Conservation (phyloP, 2,113 vertebrate species). For the Numida meleagris region DNA sequence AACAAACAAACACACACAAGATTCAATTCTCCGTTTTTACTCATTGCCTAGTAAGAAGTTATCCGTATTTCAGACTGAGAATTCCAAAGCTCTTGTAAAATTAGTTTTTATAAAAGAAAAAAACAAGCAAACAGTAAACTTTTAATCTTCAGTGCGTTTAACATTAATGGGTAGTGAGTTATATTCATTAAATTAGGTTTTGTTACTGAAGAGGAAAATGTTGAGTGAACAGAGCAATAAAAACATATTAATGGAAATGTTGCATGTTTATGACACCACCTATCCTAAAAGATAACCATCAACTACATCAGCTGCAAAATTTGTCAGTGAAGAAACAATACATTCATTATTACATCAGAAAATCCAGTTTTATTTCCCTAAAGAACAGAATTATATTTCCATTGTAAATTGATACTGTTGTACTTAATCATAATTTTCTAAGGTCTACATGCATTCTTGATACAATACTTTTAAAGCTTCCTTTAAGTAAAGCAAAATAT, state of each 20-base stretch:
- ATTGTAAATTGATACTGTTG: not conserved
- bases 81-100: not conserved
- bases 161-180: not conserved
- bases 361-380: not conserved
- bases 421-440: not conserved
- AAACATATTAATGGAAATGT: not conserved
- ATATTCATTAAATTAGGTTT: not conserved
- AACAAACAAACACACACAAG: not conserved
- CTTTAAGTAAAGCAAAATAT: not conserved
- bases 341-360: not conserved
- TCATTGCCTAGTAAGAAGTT: not conserved
- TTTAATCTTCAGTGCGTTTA: not conserved
- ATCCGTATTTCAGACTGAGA: not conserved
- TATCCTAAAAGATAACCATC: not conserved
- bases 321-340: not conserved
- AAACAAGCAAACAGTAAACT: not conserved
- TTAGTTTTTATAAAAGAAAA: not conserved
- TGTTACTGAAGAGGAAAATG: not conserved
- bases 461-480: not conserved
- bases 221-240: not conserved
- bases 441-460: not conserved
- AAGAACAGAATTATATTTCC: not conserved
- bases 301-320: not conserved
- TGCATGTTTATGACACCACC: not conserved
- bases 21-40: not conserved